Conservation (phyloP, 2,797 vertebrate genomes). For the Myripristis jacobus region DNA sequence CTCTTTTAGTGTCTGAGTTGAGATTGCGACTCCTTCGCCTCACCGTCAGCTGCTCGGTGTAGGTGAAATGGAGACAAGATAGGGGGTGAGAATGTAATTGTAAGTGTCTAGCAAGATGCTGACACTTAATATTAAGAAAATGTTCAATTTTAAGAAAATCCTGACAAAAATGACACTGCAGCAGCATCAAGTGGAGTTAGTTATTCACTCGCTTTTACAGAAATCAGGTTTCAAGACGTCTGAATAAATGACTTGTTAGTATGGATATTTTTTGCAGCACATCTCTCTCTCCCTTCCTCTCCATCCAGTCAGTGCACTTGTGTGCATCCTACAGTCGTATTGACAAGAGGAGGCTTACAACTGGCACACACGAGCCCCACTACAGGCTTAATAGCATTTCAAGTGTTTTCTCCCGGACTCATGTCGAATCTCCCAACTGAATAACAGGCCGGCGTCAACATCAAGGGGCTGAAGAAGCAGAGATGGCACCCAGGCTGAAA, state of each 20-base stretch:
- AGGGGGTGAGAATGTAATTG: no score
- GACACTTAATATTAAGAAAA: no score
- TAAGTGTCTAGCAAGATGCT: no score
- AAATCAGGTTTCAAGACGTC: constrained; percentile 14
- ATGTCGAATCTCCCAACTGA: constrained; percentile 69
- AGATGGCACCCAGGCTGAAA: neutral
- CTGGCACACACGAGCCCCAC: constrained; percentile 72
- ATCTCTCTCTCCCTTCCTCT: constrained; percentile 51
- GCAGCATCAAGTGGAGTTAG: neutral
- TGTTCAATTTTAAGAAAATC: neutral
- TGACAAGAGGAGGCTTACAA: constrained; percentile 74
- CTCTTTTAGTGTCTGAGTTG: no score
- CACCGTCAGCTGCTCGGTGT: no score
- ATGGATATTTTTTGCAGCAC: constrained; percentile 59
- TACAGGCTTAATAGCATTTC: constrained; percentile 82
- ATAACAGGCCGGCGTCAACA: constrained; percentile 65
- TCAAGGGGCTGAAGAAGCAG: constrained; percentile 41
- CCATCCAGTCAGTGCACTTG: constrained; percentile 67
- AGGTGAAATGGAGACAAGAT: no score
- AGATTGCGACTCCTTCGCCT: no score
- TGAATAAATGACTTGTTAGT: neutral
- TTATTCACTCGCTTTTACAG: neutral
- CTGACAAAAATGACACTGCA: neutral
- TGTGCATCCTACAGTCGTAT: constrained; percentile 72
- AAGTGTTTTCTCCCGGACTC: constrained; percentile 81